A percentile compares a stretch with the other conserved stretches of the same genome.
phyloP scores from a whole-genome alignment of 2,888 invertebrate genomes.

The Exocentrus adspersus region DNA sequence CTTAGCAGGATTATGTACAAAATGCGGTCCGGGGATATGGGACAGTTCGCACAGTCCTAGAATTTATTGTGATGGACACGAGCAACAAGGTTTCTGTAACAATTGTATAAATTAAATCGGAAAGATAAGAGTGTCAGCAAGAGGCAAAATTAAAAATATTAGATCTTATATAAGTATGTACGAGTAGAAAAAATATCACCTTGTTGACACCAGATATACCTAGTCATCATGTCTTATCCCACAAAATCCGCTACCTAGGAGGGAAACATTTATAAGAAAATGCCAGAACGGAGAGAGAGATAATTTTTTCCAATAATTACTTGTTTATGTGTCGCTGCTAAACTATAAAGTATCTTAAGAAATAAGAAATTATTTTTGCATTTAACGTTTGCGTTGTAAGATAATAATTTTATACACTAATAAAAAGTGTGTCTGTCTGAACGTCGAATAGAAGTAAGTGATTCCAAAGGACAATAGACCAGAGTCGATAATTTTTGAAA shows the following conservation, averaged over 20 bases:
- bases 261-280: too few species aligned
- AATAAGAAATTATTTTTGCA: conserved; percentile 17
- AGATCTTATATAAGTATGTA: not conserved
- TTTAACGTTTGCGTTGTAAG: conserved; percentile 3
- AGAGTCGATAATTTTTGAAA: too few species aligned
- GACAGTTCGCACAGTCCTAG: conserved; percentile 91
- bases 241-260: too few species aligned
- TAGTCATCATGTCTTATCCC: too few species aligned
- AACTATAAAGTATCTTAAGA: not conserved
- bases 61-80: conserved; percentile 83
- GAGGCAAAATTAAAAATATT: not conserved
- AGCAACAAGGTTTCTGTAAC: conserved; percentile 61
- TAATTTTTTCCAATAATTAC: too few species aligned
- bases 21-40: conserved; percentile 94
- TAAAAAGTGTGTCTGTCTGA: not conserved
- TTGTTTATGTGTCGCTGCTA: not conserved
- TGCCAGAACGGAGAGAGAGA: too few species aligned
- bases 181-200: not conserved
- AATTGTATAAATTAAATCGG: conserved; percentile 40
- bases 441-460: conserved; percentile 3
- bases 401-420: conserved; percentile 8
- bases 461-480: not conserved
- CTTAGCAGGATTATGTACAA: conserved; percentile 85
- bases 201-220: not conserved
- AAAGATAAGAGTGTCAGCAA: not conserved